These are phyloP conservation scores for Tridacna gigas DNA, from an alignment of 2,888 invertebrate species.

Conservation along the genomic window DNA sequence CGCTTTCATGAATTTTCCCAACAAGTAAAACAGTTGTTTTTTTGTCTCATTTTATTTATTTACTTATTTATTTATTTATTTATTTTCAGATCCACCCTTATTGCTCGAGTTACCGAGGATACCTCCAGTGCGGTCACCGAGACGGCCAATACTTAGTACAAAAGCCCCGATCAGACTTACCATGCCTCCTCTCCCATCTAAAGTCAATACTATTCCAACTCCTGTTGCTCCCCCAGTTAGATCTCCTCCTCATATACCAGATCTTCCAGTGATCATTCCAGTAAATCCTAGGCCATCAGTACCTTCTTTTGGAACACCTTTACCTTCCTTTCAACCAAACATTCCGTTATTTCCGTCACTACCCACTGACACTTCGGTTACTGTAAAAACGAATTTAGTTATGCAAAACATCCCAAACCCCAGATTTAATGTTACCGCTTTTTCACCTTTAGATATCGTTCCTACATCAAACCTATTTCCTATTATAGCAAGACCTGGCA, in stretches of 20 bases:
- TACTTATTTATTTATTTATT: neutral
- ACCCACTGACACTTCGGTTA: neutral
- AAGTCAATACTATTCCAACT: neutral
- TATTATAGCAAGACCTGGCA: neutral
- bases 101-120: neutral
- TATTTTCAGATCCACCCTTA: constrained; percentile 11
- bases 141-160: constrained; percentile 10
- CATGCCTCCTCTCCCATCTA: constrained; percentile 5
- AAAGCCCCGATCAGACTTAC: constrained; percentile 7
- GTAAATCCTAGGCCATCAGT: neutral
- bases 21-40: too few relatives aligned
- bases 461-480: neutral
- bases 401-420: neutral
- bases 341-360: neutral
- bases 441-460: neutral
- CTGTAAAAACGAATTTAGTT: neutral
- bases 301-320: neutral
- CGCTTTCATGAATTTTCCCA: too few relatives aligned
- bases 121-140: neutral
- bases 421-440: neutral
- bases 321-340: neutral
- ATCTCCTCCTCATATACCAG: neutral
- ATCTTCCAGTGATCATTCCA: neutral
- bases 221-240: neutral
- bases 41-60: too few relatives aligned